These are phyloP conservation scores for Antennarius striatus DNA, from an alignment of 2,113 vertebrate genomes.

Conservation along the genomic window DNA sequence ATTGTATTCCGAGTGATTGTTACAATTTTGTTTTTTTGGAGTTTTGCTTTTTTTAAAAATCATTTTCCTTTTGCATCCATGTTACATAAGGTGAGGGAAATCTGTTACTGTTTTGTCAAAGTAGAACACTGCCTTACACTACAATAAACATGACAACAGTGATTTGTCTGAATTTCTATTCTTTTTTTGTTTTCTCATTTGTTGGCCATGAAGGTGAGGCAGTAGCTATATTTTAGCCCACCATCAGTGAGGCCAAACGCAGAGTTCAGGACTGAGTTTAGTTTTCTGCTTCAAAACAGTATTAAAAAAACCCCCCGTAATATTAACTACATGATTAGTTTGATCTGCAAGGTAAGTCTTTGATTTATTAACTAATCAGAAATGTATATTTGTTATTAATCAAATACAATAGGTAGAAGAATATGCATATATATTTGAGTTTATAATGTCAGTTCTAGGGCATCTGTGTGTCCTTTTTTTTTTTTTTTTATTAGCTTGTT, in stretches of 20 bases:
- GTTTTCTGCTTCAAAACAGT: too few relatives aligned
- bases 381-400: too few relatives aligned
- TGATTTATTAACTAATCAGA: too few relatives aligned
- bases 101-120: conserved; percentile 53
- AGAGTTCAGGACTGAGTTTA: background rate
- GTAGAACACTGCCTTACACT: conserved; percentile 70
- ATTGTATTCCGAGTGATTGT: conserved; percentile 37
- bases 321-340: too few relatives aligned
- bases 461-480: too few relatives aligned
- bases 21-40: conserved; percentile 12
- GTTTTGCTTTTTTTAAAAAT: conserved; percentile 3
- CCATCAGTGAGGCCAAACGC: background rate
- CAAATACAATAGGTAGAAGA: too few relatives aligned
- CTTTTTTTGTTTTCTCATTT: background rate
- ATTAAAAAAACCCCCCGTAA: too few relatives aligned
- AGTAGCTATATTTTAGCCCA: background rate
- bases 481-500: too few relatives aligned
- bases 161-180: background rate
- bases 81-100: conserved; percentile 28
- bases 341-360: too few relatives aligned
- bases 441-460: too few relatives aligned
- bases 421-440: too few relatives aligned
- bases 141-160: conserved; percentile 57
- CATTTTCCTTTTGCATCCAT: conserved; percentile 25
- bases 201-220: background rate